Evolutionary conservation across 1,140 invertebrate species (phyloP), one percentile per base, ranked within the genome.

Genomic region (Diuraphis noxia): DNA sequence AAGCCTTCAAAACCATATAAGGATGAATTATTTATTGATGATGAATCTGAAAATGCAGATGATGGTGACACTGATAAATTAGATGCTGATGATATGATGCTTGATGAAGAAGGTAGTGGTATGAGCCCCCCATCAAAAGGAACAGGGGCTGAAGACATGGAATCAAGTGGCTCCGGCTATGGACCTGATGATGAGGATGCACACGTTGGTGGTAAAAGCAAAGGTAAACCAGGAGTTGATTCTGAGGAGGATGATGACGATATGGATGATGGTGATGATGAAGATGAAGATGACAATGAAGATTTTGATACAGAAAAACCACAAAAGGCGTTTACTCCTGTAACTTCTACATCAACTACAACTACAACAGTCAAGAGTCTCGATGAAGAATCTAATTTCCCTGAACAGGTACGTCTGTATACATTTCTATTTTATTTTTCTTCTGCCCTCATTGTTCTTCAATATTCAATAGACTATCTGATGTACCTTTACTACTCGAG

Each of bases 181-280:
- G 96, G 96, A 92, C 96, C 96, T 82, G 95, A 96, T 93, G 96
- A 96, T 94, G 96, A 96, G 92, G 96, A 96, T 93, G 94, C 94
- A 8, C 94, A 94, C 56, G 94, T 93, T 84, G 93, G 93, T 56
- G 93, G 92, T 87, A 93, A 92, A 38, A 49, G 9, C 17, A 91
- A 92, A 92, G 46, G 79, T 56, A 92, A 92, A 81, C 0, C 38
- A 49, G 63, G 40, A 49, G 41, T 40, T 81, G 34, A 90, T 90
- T 43, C 63, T 36, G 72, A 79, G 10, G 88, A 90, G 23, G 88
- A 90, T 46, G 72, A 90, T n/a, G 87, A 88, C 4, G 72, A 79
- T 40, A 38, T 40, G n/a, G 88, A 90, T 46, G 72, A 90, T 30
- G 72, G 25, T 46, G 88, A 89, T 77, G 63, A 89, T 21, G 88